Evolutionary conservation across 1,140 invertebrate genomes (phyloP), one percentile per base, ranked within the genome.

Genomic region (Temnothorax nylanderi): DNA sequence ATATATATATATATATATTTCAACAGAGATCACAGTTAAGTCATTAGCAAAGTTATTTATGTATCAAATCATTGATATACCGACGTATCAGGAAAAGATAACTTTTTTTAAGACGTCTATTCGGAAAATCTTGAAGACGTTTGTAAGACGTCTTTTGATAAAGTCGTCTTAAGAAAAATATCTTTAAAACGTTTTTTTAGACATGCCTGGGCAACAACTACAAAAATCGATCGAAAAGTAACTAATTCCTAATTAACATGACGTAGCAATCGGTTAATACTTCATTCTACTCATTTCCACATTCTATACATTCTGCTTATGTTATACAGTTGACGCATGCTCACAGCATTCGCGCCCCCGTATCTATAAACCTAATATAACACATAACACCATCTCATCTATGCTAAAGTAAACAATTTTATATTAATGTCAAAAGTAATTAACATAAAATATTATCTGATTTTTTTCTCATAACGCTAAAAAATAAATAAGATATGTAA

Each of bases 341-440:
- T 72, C 37, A 44, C 37, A 65, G 11, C 44, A 54, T 51, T 81
- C 49, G 49, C 16, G 65, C 21, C 69, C 49, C 32, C 37, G 49
- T 71, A 64, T 82, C 78, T 82, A 82, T 47, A 82, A 82, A 82
- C 78, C 78, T n/a, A 82, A 82, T 58, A 58, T 82, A 81, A 82
- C 51, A 51, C n/a, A n/a, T 71, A 67, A 82, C 71, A 80, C 65
- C 72, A 82, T 77, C 64, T 41, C 64, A 67, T 76, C 54, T 82
- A 58, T 26, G 37, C 44, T 69, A 76, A 74, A 69, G 54, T 10
- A 67, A 34, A 58, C 37, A 71, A 58, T 72, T 58, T 81, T 56
- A 44, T 41, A 49, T 58, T 82, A 72, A 41, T 72, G 65, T 58
- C 51, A 44, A 26, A 71, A 47, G 49, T 32, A 21, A 7, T 71